Evolutionary conservation across 92 coral and sea anemone species (phyloP), one percentile per base, ranked within the genome.

Genomic region (Phenganax marumi): DNA sequence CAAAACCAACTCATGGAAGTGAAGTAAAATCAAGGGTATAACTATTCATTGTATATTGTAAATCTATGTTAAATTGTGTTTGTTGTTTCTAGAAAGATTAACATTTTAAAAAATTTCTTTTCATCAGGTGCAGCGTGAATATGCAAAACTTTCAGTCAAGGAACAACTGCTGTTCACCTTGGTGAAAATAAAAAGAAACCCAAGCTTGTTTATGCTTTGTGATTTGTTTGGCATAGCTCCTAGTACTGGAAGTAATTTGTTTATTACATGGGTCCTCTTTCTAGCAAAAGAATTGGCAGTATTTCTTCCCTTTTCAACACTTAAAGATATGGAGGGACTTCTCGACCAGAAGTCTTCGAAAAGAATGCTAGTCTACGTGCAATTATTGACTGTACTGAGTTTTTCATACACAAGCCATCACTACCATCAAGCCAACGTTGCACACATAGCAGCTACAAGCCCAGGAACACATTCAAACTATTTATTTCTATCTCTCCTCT

Each of bases 161-260:
- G 75, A 80, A 22, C 77, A 80, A 52, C 68, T 63, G 17, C 18
- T 68, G 55, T 91, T 91, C 53, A 91, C 95, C 26, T 84, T 91
- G 39, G 89, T 89, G 22, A 86, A 82, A 64, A 82, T 91, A 3
- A 80, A 84, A 77, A 84, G 96, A 75, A 58, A 81, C 70, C 90
- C 89, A 80, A 91, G 90, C 79, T 68, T 87, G 75, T 83, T 84
- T 68, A 84, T 90, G 89, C 81, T 87, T 5, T 87, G 93, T 90
- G 90, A 90, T 84, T 21, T 87, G 4, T 85, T 87, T 82, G 89
- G 85, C 22, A 87, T 90, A 66, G 22, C 82, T 54, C 76, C 55
- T 75, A 84, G 79, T 24, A 71, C 83, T 81, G 91, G 94, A 17
- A 88, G 90, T 61, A 72, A 73, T 54, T 68, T 88, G 60, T 88